phyloP scores from a whole-genome alignment of 2,797 vertebrate species.

The Loriculus beryllinus region DNA sequence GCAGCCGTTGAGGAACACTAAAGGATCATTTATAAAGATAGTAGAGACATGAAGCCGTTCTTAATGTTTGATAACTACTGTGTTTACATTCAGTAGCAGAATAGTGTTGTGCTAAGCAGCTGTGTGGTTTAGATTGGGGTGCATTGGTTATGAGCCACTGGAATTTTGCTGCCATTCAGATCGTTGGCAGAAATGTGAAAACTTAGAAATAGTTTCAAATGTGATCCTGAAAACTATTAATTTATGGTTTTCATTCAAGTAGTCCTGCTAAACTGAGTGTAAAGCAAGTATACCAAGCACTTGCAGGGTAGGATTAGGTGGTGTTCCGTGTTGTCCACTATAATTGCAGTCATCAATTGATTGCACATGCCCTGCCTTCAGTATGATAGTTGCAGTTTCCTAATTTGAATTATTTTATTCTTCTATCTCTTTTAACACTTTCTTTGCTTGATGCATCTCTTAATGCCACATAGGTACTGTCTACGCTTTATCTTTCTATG shows the following conservation, averaged over 20 bases:
- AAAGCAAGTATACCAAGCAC: neutral
- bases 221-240: neutral
- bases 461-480: slow-evolving; percentile 39
- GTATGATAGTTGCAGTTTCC: neutral
- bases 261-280: neutral
- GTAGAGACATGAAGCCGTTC: neutral
- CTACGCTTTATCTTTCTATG: slow-evolving; percentile 26
- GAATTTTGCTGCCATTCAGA: neutral
- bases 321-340: neutral
- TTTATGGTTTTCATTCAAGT: neutral
- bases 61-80: neutral
- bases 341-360: neutral
- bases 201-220: neutral
- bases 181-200: neutral
- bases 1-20: neutral
- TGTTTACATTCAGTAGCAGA: neutral
- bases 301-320: neutral
- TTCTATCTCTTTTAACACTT: slow-evolving; percentile 45
- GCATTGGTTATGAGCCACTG: neutral
- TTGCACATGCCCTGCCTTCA: neutral
- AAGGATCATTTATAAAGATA: neutral
- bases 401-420: slow-evolving; percentile 17
- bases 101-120: neutral
- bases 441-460: slow-evolving; percentile 45
- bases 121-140: neutral